phyloP scores from a whole-genome alignment of 2,113 vertebrate genomes.

The Carettochelys insculpta region DNA sequence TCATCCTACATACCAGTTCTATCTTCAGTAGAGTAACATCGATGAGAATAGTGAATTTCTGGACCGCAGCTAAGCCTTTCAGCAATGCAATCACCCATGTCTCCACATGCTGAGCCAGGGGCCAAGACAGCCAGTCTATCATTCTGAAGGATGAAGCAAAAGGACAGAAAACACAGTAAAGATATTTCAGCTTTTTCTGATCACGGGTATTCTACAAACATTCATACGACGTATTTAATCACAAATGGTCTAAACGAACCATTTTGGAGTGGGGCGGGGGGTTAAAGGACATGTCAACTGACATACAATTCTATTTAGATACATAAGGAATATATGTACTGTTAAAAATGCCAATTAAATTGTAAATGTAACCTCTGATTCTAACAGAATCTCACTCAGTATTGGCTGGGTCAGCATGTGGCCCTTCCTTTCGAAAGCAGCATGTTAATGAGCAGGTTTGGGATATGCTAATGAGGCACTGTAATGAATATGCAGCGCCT shows the following conservation, averaged over 20 bases:
- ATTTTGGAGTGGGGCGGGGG: background rate
- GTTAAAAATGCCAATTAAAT: background rate
- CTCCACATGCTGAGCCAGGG: slow-evolving; percentile 94
- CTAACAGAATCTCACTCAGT: too few species aligned
- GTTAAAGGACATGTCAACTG: background rate
- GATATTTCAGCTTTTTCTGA: background rate
- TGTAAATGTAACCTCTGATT: background rate
- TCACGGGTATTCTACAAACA: background rate
- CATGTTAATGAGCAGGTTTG: too few species aligned
- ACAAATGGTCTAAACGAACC: background rate
- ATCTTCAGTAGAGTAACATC: slow-evolving; percentile 98
- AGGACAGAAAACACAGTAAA: background rate
- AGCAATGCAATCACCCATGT: slow-evolving; percentile 96
- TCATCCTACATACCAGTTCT: slow-evolving; percentile 85
- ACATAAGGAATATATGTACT: background rate
- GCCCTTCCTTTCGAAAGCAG: too few species aligned
- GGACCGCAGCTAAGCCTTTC: slow-evolving; percentile 95
- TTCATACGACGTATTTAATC: background rate
- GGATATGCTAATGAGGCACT: too few species aligned
- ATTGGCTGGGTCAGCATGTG: too few species aligned
- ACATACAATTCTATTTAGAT: background rate
- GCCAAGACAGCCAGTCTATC: slow-evolving; percentile 99
- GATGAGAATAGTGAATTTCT: slow-evolving; percentile 99
- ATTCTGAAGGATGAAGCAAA: slow-evolving; percentile 83
- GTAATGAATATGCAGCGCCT: too few species aligned